Percentiles rank a stretch among this genome's conserved stretches.
Evolutionary conservation across 2,113 vertebrate genomes (phyloP).

Genomic region (Ammodramus savannarum): DNA sequence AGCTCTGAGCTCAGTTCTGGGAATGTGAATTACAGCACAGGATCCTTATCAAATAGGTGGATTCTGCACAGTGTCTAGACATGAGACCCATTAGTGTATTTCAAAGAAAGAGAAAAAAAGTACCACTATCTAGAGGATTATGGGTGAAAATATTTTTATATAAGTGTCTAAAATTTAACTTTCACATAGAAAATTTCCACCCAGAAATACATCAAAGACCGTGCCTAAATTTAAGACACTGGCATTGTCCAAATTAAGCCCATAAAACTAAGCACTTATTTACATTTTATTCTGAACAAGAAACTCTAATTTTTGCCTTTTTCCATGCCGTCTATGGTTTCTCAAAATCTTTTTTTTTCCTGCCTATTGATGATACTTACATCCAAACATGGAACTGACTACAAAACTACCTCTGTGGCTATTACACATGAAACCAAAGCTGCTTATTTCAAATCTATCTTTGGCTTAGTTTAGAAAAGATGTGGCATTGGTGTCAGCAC

Average conservation of each 20-base stretch:
- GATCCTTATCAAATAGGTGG: neutral
- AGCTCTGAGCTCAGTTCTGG: fast-evolving
- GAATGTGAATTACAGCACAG: neutral
- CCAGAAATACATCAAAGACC: neutral
- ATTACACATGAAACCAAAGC: neutral
- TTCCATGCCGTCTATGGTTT: neutral
- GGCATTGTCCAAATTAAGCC: neutral
- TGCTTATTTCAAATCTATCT: neutral
- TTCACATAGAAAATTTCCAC: neutral
- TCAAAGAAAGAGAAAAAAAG: neutral
- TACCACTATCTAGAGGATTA: neutral
- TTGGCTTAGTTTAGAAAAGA: neutral
- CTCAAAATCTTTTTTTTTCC: neutral
- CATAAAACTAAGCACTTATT: neutral
- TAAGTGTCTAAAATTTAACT: neutral
- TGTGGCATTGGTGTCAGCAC: neutral
- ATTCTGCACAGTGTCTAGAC: neutral
- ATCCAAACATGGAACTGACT: neutral
- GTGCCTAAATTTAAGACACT: neutral
- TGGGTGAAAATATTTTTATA: neutral
- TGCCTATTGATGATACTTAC: neutral
- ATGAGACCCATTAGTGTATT: neutral
- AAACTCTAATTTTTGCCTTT: neutral
- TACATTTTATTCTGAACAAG: neutral
- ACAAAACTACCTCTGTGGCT: neutral